phyloP scores from a whole-genome alignment of 2,113 vertebrate species.

The Probosciger aterrimus region DNA sequence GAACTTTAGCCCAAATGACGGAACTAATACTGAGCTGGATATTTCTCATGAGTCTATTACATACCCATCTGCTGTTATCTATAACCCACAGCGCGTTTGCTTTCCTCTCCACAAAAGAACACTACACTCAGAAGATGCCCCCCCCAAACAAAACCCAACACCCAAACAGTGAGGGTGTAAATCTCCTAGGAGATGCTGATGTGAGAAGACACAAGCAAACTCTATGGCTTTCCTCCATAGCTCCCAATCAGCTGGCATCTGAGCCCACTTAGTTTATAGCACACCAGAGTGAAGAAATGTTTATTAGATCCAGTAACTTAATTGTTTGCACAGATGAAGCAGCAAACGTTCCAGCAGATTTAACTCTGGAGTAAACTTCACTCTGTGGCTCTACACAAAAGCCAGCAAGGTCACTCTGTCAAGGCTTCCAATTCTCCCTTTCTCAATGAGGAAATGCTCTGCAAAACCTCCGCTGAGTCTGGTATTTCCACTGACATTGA shows the following conservation, averaged over 20 bases:
- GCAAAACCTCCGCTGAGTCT: slow-evolving; percentile 3
- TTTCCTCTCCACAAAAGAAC: neutral
- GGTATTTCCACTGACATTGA: slow-evolving; percentile 45
- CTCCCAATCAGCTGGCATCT: slow-evolving; percentile 1
- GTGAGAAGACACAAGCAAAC: slow-evolving; percentile 49
- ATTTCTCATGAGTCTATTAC: neutral
- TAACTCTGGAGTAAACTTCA: slow-evolving; percentile 38
- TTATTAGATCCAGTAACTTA: slow-evolving; percentile 51
- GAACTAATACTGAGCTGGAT: neutral
- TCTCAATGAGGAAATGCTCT: slow-evolving; percentile 17
- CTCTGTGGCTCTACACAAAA: slow-evolving; percentile 6
- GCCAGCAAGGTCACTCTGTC: neutral
- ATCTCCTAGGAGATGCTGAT: slow-evolving; percentile 23
- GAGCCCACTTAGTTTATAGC: slow-evolving; percentile 38
- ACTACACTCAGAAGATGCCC: neutral
- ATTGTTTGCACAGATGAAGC: slow-evolving; percentile 51
- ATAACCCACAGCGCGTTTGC: neutral
- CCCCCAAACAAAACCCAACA: neutral
- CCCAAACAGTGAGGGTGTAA: neutral
- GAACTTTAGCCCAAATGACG: neutral
- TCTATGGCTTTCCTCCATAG: neutral
- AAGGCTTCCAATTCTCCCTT: slow-evolving; percentile 40
- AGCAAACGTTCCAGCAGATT: slow-evolving; percentile 34
- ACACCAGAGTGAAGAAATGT: slow-evolving; percentile 57
- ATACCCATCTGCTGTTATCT: neutral